Evolutionary conservation across 1,140 invertebrate genomes (phyloP), one percentile per base, ranked within the genome.

Genomic region (Antheraea mylitta): DNA sequence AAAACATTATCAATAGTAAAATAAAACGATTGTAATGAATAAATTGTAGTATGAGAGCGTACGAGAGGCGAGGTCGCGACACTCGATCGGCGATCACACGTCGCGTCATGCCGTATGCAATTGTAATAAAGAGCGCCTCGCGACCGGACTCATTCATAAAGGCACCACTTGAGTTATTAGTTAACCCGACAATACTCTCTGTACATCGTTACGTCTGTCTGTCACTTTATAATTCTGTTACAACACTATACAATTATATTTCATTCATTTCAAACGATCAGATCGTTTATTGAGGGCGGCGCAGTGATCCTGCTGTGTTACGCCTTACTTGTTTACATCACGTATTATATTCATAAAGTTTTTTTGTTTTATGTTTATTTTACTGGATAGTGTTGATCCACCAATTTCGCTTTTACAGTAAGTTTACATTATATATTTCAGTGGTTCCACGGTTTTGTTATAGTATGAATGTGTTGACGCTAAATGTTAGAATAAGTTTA

Each of bases 121-220:
- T 66, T 58, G 58, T 58, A 48, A 59, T 38, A 58, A 38, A 66
- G 63, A 16, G n/a, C 30, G 64, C 16, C 11, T 53, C 45, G 45
- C 45, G 45, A 0, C 1, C 16, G 45, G 10, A 42, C 63, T 66
- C 65, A 66, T 66, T 66, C 65, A 66, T 66, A 66, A 66, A 66
- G 16, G 18, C 53, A 30, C 7, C 37, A 66, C 65, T 66, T 59
- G 22, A 59, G 58, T 66, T 66, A 66, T 66, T 66, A 66, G n/a
- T 22, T 53, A 53, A 16, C 11, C 11, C 45, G 11, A 53, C 45
- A 53, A 9, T 16, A 16, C 45, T 53, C 45, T 53, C 45, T 13
- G 13, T 53, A 53, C 45, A 10, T 11, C 38, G 8, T 42, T 8
- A 8, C 45, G 45, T 53, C 45, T 53, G 45, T 53, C 45, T 53